phyloP scores from a whole-genome alignment of 2,797 vertebrate genomes.

The Spondyliosoma cantharus region DNA sequence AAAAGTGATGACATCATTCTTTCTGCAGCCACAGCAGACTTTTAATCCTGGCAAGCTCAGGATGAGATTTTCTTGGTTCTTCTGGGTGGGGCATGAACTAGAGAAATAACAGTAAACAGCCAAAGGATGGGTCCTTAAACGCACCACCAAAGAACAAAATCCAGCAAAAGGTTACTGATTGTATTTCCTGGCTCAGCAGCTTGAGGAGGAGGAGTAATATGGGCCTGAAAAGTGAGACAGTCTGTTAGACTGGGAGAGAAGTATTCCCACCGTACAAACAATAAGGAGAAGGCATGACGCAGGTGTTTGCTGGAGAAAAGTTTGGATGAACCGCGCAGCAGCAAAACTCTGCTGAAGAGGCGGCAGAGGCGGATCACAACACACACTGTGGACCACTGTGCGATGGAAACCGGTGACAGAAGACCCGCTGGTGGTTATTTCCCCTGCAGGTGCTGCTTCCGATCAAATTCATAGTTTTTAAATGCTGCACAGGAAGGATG shows the following conservation, averaged over 20 bases:
- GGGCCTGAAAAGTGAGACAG: slow-evolving; percentile 7
- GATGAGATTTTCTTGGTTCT: slow-evolving; percentile 9
- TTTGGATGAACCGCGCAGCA: not conserved
- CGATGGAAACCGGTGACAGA: slow-evolving; percentile 18
- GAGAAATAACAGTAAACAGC: not conserved
- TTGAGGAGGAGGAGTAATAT: slow-evolving; percentile 31
- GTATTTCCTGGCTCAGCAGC: slow-evolving; percentile 25
- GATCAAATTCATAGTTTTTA: not conserved
- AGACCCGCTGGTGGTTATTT: not conserved
- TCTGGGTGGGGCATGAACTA: not conserved
- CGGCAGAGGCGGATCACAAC: not conserved
- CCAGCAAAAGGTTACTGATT: not conserved
- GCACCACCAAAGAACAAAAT: slow-evolving; percentile 20
- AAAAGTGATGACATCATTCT: slow-evolving; percentile 31
- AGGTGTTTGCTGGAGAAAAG: slow-evolving; percentile 29
- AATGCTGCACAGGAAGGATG: slow-evolving; percentile 42
- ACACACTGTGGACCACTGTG: not conserved
- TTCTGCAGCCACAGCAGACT: not conserved
- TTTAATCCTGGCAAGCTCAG: not conserved
- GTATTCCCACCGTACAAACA: not conserved
- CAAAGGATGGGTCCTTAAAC: not conserved
- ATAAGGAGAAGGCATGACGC: slow-evolving; percentile 14
- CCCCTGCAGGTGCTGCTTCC: slow-evolving; percentile 8
- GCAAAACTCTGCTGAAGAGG: not conserved
- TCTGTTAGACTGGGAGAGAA: not conserved